Conservation (phyloP, 64 coral and sea anemone species). For the Dendronephthya gigantea region DNA sequence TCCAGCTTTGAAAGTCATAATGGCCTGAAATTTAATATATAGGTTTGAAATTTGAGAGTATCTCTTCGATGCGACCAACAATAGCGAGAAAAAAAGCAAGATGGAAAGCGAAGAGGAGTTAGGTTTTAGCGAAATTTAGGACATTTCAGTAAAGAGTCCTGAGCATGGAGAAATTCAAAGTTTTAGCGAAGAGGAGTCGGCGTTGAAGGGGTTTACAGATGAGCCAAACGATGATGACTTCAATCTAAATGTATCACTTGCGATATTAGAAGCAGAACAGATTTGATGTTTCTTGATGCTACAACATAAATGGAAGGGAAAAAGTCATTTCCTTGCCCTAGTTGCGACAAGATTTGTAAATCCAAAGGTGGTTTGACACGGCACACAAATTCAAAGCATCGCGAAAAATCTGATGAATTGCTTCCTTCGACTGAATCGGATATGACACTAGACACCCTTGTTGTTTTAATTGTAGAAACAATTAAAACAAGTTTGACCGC, state of each 20-base stretch:
- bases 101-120: neutral
- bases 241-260: neutral
- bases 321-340: neutral
- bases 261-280: neutral
- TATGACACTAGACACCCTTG: neutral
- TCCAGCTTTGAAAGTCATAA: neutral
- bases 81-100: neutral
- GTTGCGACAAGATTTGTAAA: constrained; percentile 15
- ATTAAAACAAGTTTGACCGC: neutral
- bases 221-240: neutral
- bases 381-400: neutral
- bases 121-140: neutral
- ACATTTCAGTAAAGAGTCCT: neutral
- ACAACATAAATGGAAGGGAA: neutral
- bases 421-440: neutral
- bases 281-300: neutral
- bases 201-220: neutral
- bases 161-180: neutral
- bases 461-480: neutral
- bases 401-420: neutral
- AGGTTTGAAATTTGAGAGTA: neutral
- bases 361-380: neutral
- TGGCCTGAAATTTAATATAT: neutral
- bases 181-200: neutral
- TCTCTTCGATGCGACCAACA: neutral